A percentile compares a stretch with the other conserved stretches of the same genome.
Evolutionary conservation across 2,113 vertebrate genomes (phyloP).

Genomic region (Neopipo cinnamomea): DNA sequence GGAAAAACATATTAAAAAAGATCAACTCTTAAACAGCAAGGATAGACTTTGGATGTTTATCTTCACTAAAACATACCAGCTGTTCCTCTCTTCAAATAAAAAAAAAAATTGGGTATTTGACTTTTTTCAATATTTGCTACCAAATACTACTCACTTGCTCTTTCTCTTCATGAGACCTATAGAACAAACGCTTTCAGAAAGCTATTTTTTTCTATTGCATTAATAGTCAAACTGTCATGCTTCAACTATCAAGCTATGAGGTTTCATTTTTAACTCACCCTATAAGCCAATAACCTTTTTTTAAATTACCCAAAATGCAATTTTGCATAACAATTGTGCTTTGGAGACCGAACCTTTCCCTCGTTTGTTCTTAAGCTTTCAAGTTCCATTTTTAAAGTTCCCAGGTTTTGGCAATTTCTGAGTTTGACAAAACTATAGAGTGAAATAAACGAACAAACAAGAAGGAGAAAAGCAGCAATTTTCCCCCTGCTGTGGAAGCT

Average conservation of each 20-base stretch:
- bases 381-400: background rate
- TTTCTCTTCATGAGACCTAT: background rate
- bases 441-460: background rate
- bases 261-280: background rate
- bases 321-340: background rate
- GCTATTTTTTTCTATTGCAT: background rate
- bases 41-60: background rate
- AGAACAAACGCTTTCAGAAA: background rate
- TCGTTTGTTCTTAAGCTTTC: background rate
- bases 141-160: background rate
- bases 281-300: background rate
- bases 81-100: background rate
- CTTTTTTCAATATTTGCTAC: background rate
- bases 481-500: background rate
- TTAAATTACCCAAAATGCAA: background rate
- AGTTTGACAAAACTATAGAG: background rate
- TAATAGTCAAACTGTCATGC: background rate
- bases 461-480: background rate
- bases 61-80: background rate
- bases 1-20: constrained; percentile 15
- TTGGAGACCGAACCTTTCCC: fast-evolving
- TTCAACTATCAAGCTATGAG: background rate
- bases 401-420: background rate
- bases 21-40: background rate
- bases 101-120: constrained; percentile 19